Base-by-base conservation (phyloP, 2,797 vertebrate genomes). In the Coregonus ussuriensis region DNA sequence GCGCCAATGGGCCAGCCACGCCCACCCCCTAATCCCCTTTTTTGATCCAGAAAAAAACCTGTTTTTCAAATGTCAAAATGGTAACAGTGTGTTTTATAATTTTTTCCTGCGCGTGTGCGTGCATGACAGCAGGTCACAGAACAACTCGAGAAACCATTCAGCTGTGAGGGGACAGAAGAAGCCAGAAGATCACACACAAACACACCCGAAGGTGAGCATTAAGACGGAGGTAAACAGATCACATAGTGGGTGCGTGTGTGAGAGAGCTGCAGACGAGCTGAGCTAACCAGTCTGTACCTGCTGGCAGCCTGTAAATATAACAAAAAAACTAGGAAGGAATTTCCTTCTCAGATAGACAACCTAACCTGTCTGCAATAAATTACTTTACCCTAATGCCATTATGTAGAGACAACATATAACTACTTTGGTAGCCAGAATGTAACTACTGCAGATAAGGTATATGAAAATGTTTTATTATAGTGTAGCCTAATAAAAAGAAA, bases 251-350 rank as follows among this genome's bases (percentile, higher is more conserved):
- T 90, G 90, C 89, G 90, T 91, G 91, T 62, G 87, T 89, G 79
- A 89, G 89, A 90, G 89, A 91, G 91, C 92, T 88, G 87, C 85
- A 91, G 92, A 91, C 91, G 88, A 86, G 88, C 89, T 86, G 90
- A 89, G 84, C 83, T 86, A 85, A 86, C 89, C 68, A 81, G 91
- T 88, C 85, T 89, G 79, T 89, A 93, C 92, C 91, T 93, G 88
- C 90, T 89, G 92, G 91, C 88, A 84, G 81, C 84, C 86, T 79
- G 73, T 25, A 16, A 53, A 15, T 70, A 37, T 47, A 4, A 21
- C 29, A 21, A 16, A 25, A 4, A 72, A 29, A 29, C 18, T 4
- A 4, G 41, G 6, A 29, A 53, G 21, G 16, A 70, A 47, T 62
- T 21, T 33, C 29, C 66, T 16, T 16, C 54, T 16, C 4, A 56